phyloP scores from a whole-genome alignment of 64 coral and sea anemone genomes.

The Montipora cactus region DNA sequence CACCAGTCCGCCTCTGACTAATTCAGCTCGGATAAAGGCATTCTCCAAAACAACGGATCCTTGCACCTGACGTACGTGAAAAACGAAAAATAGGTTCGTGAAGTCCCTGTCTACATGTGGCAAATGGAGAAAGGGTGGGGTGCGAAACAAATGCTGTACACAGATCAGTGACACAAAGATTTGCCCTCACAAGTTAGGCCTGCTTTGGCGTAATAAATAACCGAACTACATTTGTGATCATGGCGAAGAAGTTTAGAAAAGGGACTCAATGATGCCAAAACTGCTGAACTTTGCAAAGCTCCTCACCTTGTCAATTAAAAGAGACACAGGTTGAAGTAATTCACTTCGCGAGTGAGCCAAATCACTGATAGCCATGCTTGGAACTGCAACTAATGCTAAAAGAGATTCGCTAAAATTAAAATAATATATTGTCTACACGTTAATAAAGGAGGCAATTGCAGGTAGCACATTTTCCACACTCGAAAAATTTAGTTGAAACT shows the following conservation, averaged over 20 bases:
- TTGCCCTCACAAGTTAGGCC: too few species aligned
- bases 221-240: too few species aligned
- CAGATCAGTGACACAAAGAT: too few species aligned
- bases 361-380: constrained; percentile 62
- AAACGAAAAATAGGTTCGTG: too few species aligned
- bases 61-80: not conserved
- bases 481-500: not conserved
- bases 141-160: too few species aligned
- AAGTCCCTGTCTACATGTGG: too few species aligned
- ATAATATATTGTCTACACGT: not conserved
- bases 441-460: too few species aligned
- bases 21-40: constrained; percentile 16
- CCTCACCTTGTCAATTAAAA: constrained; percentile 43
- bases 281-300: not conserved
- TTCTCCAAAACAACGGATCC: constrained; percentile 41
- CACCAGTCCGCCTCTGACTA: constrained; percentile 39
- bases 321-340: not conserved
- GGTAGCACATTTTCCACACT: not conserved
- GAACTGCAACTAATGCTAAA: constrained; percentile 66
- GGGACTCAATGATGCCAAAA: not conserved
- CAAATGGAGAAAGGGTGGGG: too few species aligned
- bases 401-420: not conserved
- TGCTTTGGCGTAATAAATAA: too few species aligned
- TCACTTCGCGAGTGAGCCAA: not conserved
- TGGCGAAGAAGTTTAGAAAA: too few species aligned